Conservation (phyloP, 2,888 invertebrate species). For the Petrophora chlorosata region DNA sequence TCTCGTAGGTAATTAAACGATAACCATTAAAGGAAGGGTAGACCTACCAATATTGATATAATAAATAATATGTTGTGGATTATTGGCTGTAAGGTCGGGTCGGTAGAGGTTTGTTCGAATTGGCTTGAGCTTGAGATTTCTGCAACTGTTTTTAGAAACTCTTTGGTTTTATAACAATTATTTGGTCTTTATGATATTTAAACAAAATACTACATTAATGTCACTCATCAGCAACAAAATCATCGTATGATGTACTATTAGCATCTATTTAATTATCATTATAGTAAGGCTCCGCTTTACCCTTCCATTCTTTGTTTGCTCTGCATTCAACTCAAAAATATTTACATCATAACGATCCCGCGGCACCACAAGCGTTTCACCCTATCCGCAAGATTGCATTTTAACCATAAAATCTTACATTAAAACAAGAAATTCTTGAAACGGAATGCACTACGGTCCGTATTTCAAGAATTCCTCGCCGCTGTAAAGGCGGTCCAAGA, state of each 20-base stretch:
- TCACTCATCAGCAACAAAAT: too few relatives aligned
- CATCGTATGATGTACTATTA: too few relatives aligned
- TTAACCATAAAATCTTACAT: constrained; percentile 65
- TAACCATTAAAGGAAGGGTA: constrained; percentile 74
- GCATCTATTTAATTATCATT: too few relatives aligned
- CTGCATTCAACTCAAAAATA: background rate
- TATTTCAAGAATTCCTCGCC: constrained; percentile 56
- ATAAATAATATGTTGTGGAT: constrained; percentile 74
- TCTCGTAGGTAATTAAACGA: constrained; percentile 79
- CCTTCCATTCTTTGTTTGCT: too few relatives aligned
- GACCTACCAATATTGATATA: constrained; percentile 76
- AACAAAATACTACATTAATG: too few relatives aligned
- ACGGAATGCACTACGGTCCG: constrained; percentile 58
- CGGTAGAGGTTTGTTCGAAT: background rate
- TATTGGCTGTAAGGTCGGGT: constrained; percentile 48
- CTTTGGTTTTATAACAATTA: too few relatives aligned
- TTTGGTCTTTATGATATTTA: too few relatives aligned
- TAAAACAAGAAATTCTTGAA: constrained; percentile 64
- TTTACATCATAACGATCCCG: constrained; percentile 3
- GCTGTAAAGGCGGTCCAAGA: constrained; percentile 48
- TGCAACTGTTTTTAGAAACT: too few relatives aligned
- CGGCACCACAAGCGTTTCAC: constrained; percentile 25
- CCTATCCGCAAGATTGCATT: constrained; percentile 40
- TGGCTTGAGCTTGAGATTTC: background rate
- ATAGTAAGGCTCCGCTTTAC: too few relatives aligned